These are phyloP conservation scores for Calidris pugnax DNA, from an alignment of 2,113 vertebrate species.

Conservation along the genomic window DNA sequence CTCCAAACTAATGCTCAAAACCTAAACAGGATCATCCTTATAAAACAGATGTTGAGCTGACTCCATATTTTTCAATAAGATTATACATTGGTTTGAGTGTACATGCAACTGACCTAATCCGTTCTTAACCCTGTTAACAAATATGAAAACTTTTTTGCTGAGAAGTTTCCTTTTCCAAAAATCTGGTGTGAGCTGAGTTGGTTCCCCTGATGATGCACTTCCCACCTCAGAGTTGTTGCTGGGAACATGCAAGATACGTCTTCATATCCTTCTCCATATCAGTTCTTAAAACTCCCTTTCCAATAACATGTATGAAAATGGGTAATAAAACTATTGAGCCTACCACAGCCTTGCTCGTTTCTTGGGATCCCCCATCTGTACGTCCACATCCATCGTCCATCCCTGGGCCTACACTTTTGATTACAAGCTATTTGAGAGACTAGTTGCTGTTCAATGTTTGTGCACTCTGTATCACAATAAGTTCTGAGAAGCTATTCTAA, in stretches of 20 bases:
- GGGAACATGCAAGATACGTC: not conserved
- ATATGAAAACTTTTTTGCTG: not conserved
- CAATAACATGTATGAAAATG: not conserved
- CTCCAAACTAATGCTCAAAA: slow-evolving; percentile 35
- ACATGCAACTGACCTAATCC: not conserved
- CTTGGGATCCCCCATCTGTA: not conserved
- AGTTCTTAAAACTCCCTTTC: not conserved
- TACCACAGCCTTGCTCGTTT: not conserved
- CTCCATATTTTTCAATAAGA: not conserved
- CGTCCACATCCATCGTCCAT: fast-evolving
- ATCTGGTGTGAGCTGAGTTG: not conserved
- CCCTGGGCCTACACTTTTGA: not conserved
- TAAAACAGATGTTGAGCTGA: slow-evolving; percentile 45
- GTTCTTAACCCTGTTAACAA: not conserved
- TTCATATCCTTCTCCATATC: not conserved
- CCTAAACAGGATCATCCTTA: slow-evolving; percentile 62
- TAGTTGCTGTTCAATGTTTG: not conserved
- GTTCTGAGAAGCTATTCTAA: not conserved
- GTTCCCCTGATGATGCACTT: not conserved
- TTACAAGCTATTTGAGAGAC: not conserved
- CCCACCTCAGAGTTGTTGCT: not conserved
- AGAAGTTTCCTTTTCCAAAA: not conserved
- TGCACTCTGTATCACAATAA: not conserved
- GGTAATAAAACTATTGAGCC: not conserved
- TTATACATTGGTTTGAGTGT: not conserved